phyloP scores from a whole-genome alignment of 1,140 invertebrate genomes.

The Zaprionus camerounensis region DNA sequence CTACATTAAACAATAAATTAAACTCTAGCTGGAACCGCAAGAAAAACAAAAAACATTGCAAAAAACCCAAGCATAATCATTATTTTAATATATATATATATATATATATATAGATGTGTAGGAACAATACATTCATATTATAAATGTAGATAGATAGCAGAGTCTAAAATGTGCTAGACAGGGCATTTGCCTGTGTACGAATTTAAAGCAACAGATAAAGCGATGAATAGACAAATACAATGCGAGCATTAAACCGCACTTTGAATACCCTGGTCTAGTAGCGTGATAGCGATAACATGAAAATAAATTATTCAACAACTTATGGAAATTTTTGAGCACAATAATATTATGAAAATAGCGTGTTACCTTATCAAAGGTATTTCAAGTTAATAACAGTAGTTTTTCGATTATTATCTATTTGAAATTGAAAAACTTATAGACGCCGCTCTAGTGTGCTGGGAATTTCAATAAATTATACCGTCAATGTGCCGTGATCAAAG shows the following conservation, averaged over 20 bases:
- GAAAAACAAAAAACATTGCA: constrained; percentile 26
- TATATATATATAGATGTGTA: neutral
- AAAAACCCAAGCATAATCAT: neutral
- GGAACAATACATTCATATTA: neutral
- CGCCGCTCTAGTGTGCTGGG: neutral
- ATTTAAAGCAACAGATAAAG: constrained; percentile 4
- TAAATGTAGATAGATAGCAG: constrained; percentile 9
- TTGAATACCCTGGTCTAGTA: neutral
- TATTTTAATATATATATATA: constrained; percentile 3
- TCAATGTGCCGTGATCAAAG: constrained; percentile 21
- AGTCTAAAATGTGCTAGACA: constrained; percentile 17
- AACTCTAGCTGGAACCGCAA: constrained; percentile 40
- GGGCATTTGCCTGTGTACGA: constrained; percentile 21
- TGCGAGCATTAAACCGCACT: neutral
- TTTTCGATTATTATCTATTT: neutral
- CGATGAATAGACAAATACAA: neutral
- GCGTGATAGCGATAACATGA: neutral
- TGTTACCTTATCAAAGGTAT: neutral
- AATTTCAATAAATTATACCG: constrained; percentile 35
- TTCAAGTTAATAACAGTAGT: neutral
- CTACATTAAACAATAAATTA: constrained; percentile 55
- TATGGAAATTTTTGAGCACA: neutral
- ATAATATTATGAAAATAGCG: neutral
- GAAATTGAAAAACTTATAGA: no score
- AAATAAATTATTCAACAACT: neutral